Percentiles rank a stretch among this genome's conserved stretches.
These are phyloP conservation scores for Allygus modestus DNA, from an alignment of 2,888 invertebrate species.

Conservation along the genomic window DNA sequence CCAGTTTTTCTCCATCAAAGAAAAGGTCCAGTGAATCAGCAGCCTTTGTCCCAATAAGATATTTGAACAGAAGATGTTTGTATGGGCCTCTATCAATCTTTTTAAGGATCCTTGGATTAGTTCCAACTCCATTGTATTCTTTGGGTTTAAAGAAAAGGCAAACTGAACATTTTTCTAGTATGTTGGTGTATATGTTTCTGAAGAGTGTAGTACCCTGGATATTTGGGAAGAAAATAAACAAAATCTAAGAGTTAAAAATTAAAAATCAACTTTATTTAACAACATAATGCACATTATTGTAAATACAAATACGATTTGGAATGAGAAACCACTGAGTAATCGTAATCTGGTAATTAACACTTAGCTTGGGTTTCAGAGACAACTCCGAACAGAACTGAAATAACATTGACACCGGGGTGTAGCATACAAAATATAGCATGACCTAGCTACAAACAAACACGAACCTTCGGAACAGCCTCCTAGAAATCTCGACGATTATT, in stretches of 20 bases:
- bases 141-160: background rate
- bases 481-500: slow-evolving; percentile 40
- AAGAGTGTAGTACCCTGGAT: too few species aligned
- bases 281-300: slow-evolving; percentile 64
- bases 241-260: slow-evolving; percentile 50
- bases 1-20: too few species aligned
- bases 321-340: slow-evolving; percentile 51
- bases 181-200: too few species aligned
- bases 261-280: slow-evolving; percentile 66
- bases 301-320: slow-evolving; percentile 64
- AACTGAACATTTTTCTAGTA: too few species aligned
- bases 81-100: background rate
- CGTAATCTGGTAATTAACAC: slow-evolving; percentile 49
- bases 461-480: slow-evolving; percentile 42
- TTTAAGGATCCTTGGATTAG: background rate
- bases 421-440: slow-evolving; percentile 48
- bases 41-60: too few species aligned
- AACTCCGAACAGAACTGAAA: slow-evolving; percentile 4
- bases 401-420: slow-evolving; percentile 45
- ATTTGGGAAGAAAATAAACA: background rate
- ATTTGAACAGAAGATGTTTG: background rate
- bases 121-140: background rate
- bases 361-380: slow-evolving; percentile 39
- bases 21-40: too few species aligned
- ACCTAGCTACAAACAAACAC: slow-evolving; percentile 54